Conservation (phyloP, 2,113 vertebrate genomes). For the Callithrix jacchus region DNA sequence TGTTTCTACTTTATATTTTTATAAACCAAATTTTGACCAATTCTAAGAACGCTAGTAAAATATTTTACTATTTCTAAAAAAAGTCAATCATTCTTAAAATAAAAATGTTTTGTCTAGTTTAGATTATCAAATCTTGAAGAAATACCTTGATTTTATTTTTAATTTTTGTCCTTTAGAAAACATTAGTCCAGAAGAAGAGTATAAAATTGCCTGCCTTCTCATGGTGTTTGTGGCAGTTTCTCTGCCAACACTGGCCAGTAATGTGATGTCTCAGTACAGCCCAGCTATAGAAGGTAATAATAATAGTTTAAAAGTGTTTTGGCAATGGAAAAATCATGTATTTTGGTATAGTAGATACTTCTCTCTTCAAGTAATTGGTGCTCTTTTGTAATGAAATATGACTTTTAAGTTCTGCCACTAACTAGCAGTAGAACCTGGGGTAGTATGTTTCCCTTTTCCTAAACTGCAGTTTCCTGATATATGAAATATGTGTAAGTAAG, state of each 20-base stretch:
- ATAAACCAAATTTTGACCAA: neutral
- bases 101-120: slow-evolving; percentile 16
- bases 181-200: slow-evolving; percentile 99
- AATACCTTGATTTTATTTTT: slow-evolving; percentile 59
- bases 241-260: slow-evolving; percentile 96
- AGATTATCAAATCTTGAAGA: slow-evolving; percentile 42
- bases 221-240: slow-evolving; percentile 99
- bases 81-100: neutral
- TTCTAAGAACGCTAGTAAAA: slow-evolving; percentile 8
- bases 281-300: slow-evolving; percentile 97
- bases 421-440: neutral
- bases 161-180: slow-evolving; percentile 89
- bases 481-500: neutral
- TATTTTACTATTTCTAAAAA: neutral
- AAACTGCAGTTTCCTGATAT: neutral
- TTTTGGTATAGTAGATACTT: neutral
- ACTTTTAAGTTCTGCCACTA: neutral
- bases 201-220: slow-evolving; percentile 98
- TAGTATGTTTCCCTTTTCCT: neutral
- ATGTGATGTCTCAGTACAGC: slow-evolving; percentile 99
- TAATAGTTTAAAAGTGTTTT: neutral
- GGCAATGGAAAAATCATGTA: neutral
- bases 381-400: slow-evolving; percentile 16
- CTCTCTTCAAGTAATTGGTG: neutral
- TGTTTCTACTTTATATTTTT: slow-evolving; percentile 15